Evolutionary conservation across 1,140 invertebrate species (phyloP), one percentile per base, ranked within the genome.

Genomic region (Drosophila ercepeae): DNA sequence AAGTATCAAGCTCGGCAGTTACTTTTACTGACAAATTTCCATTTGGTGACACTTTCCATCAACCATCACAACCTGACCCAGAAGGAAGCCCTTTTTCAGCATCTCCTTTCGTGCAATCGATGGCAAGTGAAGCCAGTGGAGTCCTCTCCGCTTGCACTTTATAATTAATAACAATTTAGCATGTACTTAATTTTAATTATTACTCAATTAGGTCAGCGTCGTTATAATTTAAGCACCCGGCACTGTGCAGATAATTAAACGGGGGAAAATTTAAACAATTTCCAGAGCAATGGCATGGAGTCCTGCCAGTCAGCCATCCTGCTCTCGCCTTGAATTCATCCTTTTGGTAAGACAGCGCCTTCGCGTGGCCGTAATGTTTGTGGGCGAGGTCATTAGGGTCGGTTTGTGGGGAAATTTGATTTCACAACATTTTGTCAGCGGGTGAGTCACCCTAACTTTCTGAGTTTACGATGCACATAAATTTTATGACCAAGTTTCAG

Each of bases 81-180:
- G 19, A 29, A 39, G 23, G 5, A 11, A 8, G 2, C 11, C 14
- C 13, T 39, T 39, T 8, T 7, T 27, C 8, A 51, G 25, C 32
- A 25, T 52, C 14, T n/a, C 1, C 32, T 6, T 18, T 50, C 21
- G 59, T 36, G 48, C 59, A 21, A 65, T 74, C 46, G 41, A 65
- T 74, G 61, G 14, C 18, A 55, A 29, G 55, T 48, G 45, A 21
- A 41, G 34, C 44, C 48, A 44, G 27, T 32, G 29, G 29, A 2
- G 29, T 39, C 39, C 16, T 48, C 36, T 44, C 49, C 29, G 52
- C 57, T 23, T 73, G 58, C 68, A 67, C 42, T 76, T 75, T 45
- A 88, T 82, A 88, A 88, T 88, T 78, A 82, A 88, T 88, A 82
- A 78, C 75, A 78, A 88, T 88, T 88, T 88, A 88, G 82, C 77